phyloP scores from a whole-genome alignment of 2,797 vertebrate genomes.

The Myripristis murdjan region DNA sequence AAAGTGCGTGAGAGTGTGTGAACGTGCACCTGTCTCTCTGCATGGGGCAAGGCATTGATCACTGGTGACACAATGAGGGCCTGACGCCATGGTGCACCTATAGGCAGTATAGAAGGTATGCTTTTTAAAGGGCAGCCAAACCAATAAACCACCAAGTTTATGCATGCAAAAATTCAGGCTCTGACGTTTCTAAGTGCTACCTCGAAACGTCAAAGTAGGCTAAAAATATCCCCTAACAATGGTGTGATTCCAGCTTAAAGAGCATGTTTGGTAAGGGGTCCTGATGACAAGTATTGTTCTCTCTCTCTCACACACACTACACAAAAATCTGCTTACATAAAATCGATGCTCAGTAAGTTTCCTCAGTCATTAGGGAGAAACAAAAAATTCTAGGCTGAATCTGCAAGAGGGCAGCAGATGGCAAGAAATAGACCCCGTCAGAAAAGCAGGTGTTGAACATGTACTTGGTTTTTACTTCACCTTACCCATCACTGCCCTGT shows the following conservation, averaged over 20 bases:
- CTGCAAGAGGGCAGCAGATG: slow-evolving; percentile 42
- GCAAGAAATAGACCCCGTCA: slow-evolving; percentile 22
- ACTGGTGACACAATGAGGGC: slow-evolving; percentile 78
- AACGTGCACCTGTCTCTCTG: slow-evolving; percentile 66
- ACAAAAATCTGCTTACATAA: not conserved
- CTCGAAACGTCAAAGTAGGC: slow-evolving; percentile 37
- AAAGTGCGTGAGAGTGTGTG: slow-evolving; percentile 35
- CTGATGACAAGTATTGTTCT: slow-evolving; percentile 10
- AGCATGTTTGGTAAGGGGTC: not conserved
- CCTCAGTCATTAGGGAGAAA: not conserved
- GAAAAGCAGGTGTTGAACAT: slow-evolving; percentile 20
- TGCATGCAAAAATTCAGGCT: slow-evolving; percentile 60
- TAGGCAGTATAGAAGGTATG: slow-evolving; percentile 74
- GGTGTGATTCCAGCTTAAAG: slow-evolving; percentile 18
- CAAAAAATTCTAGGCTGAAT: slow-evolving; percentile 2
- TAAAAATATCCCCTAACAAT: slow-evolving; percentile 37
- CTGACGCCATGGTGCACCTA: slow-evolving; percentile 71
- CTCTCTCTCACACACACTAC: slow-evolving; percentile 4
- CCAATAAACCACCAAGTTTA: slow-evolving; percentile 70
- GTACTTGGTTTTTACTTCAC: not conserved
- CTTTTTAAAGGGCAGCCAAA: slow-evolving; percentile 80
- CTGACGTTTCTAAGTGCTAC: slow-evolving; percentile 41
- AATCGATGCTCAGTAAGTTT: not conserved
- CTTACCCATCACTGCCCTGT: not conserved
- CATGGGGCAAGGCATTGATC: slow-evolving; percentile 81